Conservation (phyloP, 2,888 invertebrate species). For the Pterostichus niger region DNA sequence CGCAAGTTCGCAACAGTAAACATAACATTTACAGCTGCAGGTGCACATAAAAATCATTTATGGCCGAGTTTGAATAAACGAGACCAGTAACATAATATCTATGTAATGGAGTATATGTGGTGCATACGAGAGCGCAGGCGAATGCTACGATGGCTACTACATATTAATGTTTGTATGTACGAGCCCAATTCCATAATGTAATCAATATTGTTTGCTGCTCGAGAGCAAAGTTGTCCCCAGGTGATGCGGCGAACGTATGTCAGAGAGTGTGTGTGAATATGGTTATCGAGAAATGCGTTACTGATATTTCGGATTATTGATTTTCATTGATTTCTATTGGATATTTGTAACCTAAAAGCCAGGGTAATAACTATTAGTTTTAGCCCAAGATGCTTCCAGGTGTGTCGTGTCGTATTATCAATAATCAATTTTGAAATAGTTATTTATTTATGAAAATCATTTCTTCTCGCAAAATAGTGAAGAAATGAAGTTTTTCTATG, state of each 20-base stretch:
- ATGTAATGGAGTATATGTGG: constrained; percentile 44
- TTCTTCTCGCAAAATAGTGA: too few relatives aligned
- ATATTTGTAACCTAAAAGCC: too few relatives aligned
- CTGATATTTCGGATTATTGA: constrained; percentile 1
- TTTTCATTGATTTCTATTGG: too few relatives aligned
- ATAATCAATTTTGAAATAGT: too few relatives aligned
- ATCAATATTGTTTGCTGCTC: constrained; percentile 53
- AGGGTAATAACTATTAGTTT: too few relatives aligned
- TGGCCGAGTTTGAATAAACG: constrained; percentile 59
- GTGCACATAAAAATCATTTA: constrained; percentile 49
- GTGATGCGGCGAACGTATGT: constrained; percentile 14
- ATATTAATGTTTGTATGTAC: constrained; percentile 60
- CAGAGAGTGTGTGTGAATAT: constrained; percentile 3
- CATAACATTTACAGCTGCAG: constrained; percentile 41
- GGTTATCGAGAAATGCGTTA: neutral
- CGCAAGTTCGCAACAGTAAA: constrained; percentile 26
- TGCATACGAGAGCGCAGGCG: neutral
- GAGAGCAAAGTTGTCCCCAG: constrained; percentile 27
- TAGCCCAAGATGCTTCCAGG: too few relatives aligned
- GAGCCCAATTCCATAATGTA: constrained; percentile 53
- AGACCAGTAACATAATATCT: constrained; percentile 58
- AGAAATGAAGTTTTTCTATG: too few relatives aligned
- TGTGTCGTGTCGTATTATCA: too few relatives aligned
- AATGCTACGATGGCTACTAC: constrained; percentile 29
- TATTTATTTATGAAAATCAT: too few relatives aligned